Base-by-base conservation (phyloP, 2,888 invertebrate genomes). In the Meteorus colon region DNA sequence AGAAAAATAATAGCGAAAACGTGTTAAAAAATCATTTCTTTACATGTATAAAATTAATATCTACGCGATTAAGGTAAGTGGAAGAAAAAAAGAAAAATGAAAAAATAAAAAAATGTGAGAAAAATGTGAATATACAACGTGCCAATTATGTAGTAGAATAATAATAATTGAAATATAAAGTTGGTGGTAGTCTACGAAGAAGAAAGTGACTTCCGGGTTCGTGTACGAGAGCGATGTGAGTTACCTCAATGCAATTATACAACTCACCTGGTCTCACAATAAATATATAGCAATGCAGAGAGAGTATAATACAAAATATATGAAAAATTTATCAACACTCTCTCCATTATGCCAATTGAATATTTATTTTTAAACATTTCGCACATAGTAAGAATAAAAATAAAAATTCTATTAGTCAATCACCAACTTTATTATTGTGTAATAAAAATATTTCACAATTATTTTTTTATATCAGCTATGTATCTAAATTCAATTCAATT, bases 151-250 rank as follows among this genome's bases (percentile, higher is more conserved):
- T 3, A 55, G 10, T 19, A 55, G 10, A 55, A 55, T 55, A 55
- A 55, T 55, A 55, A 55, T 55, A 55, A 55, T 6, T 24, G 6
- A 8, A n/a, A 19, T 55, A 55, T 19, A 55, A 55, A 55, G 55
- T 55, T 55, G 55, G 55, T 55, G 55, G 19, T 55, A 55, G 19
- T 19, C 55, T n/a, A 55, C 55, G 63, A 34, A 37, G 27, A 73
- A 63, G 73, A 73, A 73, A 73, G 73, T 73, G 31, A 71, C 73
- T 73, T 73, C 73, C 73, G 73, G 29, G 51, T 65, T 45, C 51
- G 48, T 65, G 51, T 51, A 31, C 34, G 65, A 73, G 63, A 73
- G 37, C 65, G 16, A 71, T 71, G 71, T 45, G 34, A 71, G 34
- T 71, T 71, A 55, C 27, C 60, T 71, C 41, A 37, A 60, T 71